These are phyloP conservation scores for Bergia puertoricense DNA, from an alignment of 92 coral and sea anemone genomes.

Conservation along the genomic window DNA sequence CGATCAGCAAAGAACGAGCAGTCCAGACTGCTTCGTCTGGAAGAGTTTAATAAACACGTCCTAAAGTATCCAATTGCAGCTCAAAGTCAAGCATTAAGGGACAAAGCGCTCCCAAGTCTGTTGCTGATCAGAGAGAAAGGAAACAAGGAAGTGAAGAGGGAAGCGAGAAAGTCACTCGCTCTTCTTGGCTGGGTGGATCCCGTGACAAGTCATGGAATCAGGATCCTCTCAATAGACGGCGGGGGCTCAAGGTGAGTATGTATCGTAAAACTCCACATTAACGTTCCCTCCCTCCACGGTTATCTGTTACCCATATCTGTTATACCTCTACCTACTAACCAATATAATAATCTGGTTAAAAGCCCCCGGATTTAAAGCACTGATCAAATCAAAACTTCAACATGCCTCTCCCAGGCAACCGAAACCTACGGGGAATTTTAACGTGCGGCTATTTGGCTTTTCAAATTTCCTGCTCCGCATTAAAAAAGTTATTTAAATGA, in stretches of 20 bases:
- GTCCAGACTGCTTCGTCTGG: constrained; percentile 78
- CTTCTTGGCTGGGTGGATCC: constrained; percentile 93
- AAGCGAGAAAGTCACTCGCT: constrained; percentile 77
- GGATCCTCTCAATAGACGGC: constrained; percentile 91
- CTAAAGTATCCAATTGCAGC: constrained; percentile 77
- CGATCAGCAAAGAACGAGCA: constrained; percentile 83
- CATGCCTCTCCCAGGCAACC: no score
- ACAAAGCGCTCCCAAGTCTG: constrained; percentile 68
- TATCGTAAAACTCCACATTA: not conserved
- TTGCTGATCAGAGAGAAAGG: constrained; percentile 67
- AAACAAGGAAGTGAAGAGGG: constrained; percentile 73
- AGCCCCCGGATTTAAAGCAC: no score
- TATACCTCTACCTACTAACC: no score
- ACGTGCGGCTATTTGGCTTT: no score
- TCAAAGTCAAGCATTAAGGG: constrained; percentile 86
- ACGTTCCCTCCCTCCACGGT: no score
- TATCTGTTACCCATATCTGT: no score
- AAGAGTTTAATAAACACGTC: constrained; percentile 83
- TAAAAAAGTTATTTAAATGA: no score
- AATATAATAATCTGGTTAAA: no score
- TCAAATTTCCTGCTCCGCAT: no score
- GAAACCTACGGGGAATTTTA: no score
- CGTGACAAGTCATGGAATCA: constrained; percentile 84
- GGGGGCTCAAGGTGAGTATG: constrained; percentile 95
- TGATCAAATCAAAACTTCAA: no score